Evolutionary conservation across 92 coral and sea anemone species (phyloP), one percentile per base, ranked within the genome.

Genomic region (Actinostola sp.): DNA sequence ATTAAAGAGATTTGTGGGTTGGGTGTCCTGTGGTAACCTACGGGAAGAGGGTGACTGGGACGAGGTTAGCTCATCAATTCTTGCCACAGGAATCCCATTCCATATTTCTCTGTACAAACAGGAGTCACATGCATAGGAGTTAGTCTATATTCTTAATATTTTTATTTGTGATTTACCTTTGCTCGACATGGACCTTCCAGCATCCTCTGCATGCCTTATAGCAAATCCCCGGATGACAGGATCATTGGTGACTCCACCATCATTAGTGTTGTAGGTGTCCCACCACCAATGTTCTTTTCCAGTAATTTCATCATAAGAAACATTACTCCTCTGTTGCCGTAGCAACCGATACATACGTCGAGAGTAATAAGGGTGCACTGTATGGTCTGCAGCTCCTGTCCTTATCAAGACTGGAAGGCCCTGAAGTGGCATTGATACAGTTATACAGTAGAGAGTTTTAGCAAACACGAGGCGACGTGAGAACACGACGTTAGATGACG

Each of bases 261-360:
- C 99, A 54, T 95, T 95, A 10, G 97, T 95, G 24, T 62, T 53
- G 27, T 70, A 83, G 4, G 95, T 88, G 64, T 95, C 99, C 99
- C 99, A 95, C 99, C 99, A 95, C 99, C 99, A 95, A 71, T 95
- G 99, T 9, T 85, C 95, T 61, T 91, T 91, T 31, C 78, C 82
- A 13, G 95, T 52, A 32, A 95, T 35, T 59, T 95, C 99, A 39
- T 88, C 82, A 79, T 85, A 95, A 0, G 97, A 80, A 58, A 95
- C 99, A 81, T 91, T 85, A 66, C 89, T 91, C 49, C 77, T 73
- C 72, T 95, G 99, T 79, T 95, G 86, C 56, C 82, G 74, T 42
- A 95, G 71, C 43, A 91, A 70, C 19, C 99, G 92, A 71, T 85
- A 91, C 99, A 95, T 95, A 31, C 99, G 94, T 8, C 94, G 93